Evolutionary conservation across 2,113 vertebrate species (phyloP).

Genomic region (Neolamprologus falcicula): DNA sequence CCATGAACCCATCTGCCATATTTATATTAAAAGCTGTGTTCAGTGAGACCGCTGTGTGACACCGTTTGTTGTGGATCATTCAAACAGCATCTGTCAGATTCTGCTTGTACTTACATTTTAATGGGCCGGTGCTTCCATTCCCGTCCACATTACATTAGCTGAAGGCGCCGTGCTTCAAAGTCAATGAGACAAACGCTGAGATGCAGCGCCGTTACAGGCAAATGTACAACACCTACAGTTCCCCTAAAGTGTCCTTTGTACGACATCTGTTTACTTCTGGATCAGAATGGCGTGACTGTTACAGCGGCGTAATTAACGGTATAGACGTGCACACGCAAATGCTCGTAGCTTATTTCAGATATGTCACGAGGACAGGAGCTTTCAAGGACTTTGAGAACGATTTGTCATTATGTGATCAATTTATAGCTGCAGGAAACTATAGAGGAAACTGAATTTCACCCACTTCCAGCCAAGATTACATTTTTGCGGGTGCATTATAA

Average conservation of each 20-base stretch:
- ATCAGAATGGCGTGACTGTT: not conserved
- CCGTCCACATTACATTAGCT: not conserved
- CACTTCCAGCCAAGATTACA: not conserved
- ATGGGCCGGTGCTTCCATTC: conserved; percentile 18
- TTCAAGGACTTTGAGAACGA: conserved; percentile 1
- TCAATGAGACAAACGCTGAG: conserved; percentile 25
- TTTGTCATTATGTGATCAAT: not conserved
- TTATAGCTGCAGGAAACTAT: not conserved
- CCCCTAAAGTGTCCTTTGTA: conserved; percentile 19
- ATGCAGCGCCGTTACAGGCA: not conserved
- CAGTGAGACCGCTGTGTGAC: not conserved
- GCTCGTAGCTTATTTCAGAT: not conserved
- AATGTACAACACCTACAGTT: not conserved
- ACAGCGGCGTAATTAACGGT: not conserved
- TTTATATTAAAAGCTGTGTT: not conserved
- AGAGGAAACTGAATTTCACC: not conserved
- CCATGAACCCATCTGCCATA: not conserved
- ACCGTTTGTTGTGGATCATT: conserved; percentile 5
- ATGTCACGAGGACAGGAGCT: not conserved
- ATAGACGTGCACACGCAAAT: not conserved
- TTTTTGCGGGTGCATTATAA: conserved; percentile 19
- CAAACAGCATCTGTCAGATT: conserved; percentile 42
- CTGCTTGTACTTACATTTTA: conserved; percentile 4
- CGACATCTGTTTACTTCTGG: conserved; percentile 14
- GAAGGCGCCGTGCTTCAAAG: conserved; percentile 19